Percentiles rank a stretch among this genome's conserved stretches.
phyloP scores from a whole-genome alignment of 2,797 vertebrate species.

The Eutrigla gurnardus region DNA sequence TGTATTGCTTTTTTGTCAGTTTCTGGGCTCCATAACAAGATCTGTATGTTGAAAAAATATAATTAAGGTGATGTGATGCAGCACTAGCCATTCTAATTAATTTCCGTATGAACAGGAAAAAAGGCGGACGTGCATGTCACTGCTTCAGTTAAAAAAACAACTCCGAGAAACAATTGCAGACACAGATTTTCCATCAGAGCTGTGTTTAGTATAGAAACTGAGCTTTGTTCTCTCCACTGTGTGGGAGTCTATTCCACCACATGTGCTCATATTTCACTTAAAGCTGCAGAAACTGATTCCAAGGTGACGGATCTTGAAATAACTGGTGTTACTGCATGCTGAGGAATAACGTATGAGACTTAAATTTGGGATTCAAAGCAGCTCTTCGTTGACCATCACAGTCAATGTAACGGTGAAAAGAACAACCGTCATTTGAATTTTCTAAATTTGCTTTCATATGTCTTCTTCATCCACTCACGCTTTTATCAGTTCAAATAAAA shows the following conservation, averaged over 20 bases:
- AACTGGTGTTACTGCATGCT: constrained; percentile 20
- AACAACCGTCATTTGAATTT: not conserved
- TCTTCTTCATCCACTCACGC: constrained; percentile 14
- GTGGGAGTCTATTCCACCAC: constrained; percentile 57
- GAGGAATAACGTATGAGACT: constrained; percentile 29
- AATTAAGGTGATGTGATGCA: not conserved
- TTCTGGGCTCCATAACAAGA: not conserved
- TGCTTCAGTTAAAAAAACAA: not conserved
- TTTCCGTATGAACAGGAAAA: not conserved
- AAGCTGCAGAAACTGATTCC: constrained; percentile 58
- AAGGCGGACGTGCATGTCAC: not conserved
- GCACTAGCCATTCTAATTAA: not conserved
- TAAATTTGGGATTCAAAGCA: not conserved
- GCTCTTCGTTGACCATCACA: not conserved
- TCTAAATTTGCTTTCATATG: not conserved
- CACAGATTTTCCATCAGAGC: constrained; percentile 59
- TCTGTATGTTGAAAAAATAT: not conserved
- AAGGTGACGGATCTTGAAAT: constrained; percentile 40
- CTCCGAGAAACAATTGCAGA: constrained; percentile 37
- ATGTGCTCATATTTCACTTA: constrained; percentile 57
- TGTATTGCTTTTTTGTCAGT: not conserved
- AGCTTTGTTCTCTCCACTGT: constrained; percentile 41
- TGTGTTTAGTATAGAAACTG: constrained; percentile 28
- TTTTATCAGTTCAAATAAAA: constrained; percentile 22
- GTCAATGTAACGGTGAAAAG: not conserved